Evolutionary conservation across 2,113 vertebrate species (phyloP).

Genomic region (Lycocorax pyrrhopterus): DNA sequence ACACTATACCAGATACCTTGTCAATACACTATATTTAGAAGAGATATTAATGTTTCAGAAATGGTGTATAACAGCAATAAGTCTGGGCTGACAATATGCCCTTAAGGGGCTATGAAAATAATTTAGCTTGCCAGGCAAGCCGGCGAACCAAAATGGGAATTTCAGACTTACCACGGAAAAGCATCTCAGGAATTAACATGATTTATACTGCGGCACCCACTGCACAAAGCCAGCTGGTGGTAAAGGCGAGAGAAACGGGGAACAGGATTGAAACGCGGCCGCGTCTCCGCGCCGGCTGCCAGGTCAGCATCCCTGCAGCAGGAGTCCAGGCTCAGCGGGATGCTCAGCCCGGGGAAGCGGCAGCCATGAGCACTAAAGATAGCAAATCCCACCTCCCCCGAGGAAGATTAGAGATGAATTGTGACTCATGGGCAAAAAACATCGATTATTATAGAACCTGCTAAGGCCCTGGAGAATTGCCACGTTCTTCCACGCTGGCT

Average conservation of each 20-base stretch:
- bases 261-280: not conserved
- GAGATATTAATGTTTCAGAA: constrained; percentile 65
- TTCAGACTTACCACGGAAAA: constrained; percentile 49
- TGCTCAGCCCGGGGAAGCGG: not conserved
- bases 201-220: constrained; percentile 53
- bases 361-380: not conserved
- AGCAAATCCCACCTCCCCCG: constrained; percentile 9
- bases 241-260: not conserved
- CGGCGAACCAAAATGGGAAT: constrained; percentile 57
- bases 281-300: accelerated
- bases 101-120: constrained; percentile 69
- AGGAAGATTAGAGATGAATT: constrained; percentile 21
- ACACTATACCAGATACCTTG: constrained; percentile 73
- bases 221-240: constrained; percentile 21
- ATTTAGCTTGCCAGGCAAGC: constrained; percentile 45
- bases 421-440: constrained; percentile 20
- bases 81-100: constrained; percentile 61
- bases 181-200: constrained; percentile 52
- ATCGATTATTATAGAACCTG: not conserved
- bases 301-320: constrained; percentile 31
- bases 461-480: not conserved
- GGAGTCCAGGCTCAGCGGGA: not conserved
- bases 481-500: not conserved
- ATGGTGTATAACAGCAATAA: constrained; percentile 38
- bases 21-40: constrained; percentile 48